phyloP scores from a whole-genome alignment of 1,140 invertebrate genomes.

The Neodiprion fabricii region DNA sequence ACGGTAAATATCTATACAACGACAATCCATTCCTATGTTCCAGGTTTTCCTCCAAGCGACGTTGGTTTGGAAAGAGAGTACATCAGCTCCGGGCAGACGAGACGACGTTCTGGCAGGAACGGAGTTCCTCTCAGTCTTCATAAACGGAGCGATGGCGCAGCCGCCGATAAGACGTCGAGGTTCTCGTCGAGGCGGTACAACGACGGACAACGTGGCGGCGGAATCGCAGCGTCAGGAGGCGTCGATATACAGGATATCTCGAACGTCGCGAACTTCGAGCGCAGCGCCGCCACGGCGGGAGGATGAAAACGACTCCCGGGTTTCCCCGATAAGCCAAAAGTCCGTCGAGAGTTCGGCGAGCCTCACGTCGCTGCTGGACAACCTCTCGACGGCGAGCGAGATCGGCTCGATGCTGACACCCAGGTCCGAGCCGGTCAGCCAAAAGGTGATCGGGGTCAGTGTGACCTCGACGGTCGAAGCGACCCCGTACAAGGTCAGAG shows the following conservation, averaged over 20 bases:
- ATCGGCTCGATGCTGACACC: constrained; percentile 26
- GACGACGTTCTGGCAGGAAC: constrained; percentile 64
- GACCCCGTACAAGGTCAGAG: constrained; percentile 55
- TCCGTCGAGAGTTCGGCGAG: constrained; percentile 46
- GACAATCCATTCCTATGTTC: not conserved
- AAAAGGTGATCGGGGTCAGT: constrained; percentile 57
- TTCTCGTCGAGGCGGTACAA: constrained; percentile 39
- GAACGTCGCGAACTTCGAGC: constrained; percentile 47
- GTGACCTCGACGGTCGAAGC: constrained; percentile 57
- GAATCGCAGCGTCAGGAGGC: constrained; percentile 54
- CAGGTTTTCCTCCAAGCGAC: constrained; percentile 54
- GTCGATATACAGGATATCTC: constrained; percentile 54
- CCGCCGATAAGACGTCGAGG: constrained; percentile 49
- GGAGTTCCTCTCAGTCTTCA: constrained; percentile 66
- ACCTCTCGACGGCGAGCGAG: constrained; percentile 38
- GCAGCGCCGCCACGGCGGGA: constrained; percentile 11
- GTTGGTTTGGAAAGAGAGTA: constrained; percentile 45
- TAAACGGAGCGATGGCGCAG: constrained; percentile 58
- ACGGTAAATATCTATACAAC: not conserved
- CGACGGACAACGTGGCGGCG: constrained; percentile 47
- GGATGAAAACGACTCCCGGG: constrained; percentile 30
- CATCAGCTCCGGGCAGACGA: constrained; percentile 37
- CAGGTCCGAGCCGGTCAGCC: constrained; percentile 30
- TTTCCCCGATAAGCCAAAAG: constrained; percentile 54
- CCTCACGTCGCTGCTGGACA: constrained; percentile 43